phyloP scores from a whole-genome alignment of 2,888 invertebrate genomes.

The Cosmia pyralina region DNA sequence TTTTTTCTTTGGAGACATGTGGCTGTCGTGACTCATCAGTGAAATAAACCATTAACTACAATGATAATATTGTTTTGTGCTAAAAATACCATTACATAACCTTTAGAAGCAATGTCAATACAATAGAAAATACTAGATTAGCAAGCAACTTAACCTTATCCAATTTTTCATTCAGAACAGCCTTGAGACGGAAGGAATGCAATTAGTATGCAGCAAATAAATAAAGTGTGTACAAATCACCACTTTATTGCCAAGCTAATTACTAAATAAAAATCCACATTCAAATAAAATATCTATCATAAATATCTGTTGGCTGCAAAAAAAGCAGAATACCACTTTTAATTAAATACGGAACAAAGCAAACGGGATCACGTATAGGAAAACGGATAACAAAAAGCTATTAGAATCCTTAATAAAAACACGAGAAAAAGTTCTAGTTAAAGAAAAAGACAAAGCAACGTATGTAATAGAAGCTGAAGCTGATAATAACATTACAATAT shows the following conservation, averaged over 20 bases:
- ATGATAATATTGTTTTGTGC: background rate
- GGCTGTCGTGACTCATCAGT: background rate
- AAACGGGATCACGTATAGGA: slow-evolving; percentile 54
- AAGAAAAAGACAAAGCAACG: slow-evolving; percentile 69
- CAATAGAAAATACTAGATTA: background rate
- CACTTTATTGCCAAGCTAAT: background rate
- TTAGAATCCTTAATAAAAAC: slow-evolving; percentile 65
- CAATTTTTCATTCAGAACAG: background rate
- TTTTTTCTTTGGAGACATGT: background rate
- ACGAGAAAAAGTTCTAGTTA: slow-evolving; percentile 56
- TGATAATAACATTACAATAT: slow-evolving; percentile 85
- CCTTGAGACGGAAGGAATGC: background rate
- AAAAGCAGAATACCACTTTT: slow-evolving; percentile 54
- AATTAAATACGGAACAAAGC: slow-evolving; percentile 62
- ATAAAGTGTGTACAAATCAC: background rate
- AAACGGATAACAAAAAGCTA: slow-evolving; percentile 58
- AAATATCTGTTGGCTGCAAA: slow-evolving; percentile 38
- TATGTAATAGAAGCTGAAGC: slow-evolving; percentile 76
- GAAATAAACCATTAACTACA: background rate
- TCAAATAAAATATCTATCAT: slow-evolving; percentile 46
- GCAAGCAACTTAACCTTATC: background rate
- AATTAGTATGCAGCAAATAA: background rate
- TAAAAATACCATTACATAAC: too few relatives aligned
- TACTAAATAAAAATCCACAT: slow-evolving; percentile 25
- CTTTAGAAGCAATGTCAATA: background rate